Percentiles rank a stretch among this genome's conserved stretches.
phyloP scores from a whole-genome alignment of 2,888 invertebrate species.

The Monochamus alternatus region DNA sequence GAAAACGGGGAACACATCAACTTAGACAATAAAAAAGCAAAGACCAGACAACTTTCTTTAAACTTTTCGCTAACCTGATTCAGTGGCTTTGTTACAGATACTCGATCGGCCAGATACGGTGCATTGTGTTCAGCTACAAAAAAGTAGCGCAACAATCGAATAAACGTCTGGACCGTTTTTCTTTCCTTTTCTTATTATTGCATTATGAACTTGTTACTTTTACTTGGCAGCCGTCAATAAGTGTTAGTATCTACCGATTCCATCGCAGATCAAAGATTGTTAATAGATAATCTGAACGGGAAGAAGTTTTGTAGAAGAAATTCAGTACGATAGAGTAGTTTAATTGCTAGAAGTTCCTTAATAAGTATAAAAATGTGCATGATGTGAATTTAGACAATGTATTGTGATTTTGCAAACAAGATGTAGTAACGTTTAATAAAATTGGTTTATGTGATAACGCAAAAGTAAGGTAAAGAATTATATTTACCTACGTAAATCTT shows the following conservation, averaged over 20 bases:
- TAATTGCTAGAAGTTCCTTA: too few species aligned
- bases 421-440: too few species aligned
- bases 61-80: conserved; percentile 2
- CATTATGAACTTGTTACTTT: conserved; percentile 10
- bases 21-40: not conserved
- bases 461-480: too few species aligned
- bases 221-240: not conserved
- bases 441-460: too few species aligned
- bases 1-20: not conserved
- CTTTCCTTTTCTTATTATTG: not conserved
- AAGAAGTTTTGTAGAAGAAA: not conserved
- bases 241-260: not conserved
- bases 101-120: not conserved
- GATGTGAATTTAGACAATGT: too few species aligned
- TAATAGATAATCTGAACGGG: not conserved
- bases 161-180: conserved; percentile 1
- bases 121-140: not conserved
- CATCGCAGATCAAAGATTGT: not conserved
- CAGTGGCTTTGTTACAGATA: not conserved
- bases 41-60: not conserved
- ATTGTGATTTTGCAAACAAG: too few species aligned
- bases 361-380: too few species aligned
- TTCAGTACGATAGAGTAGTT: not conserved
- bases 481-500: too few species aligned
- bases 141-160: conserved; percentile 2